Conservation (phyloP, 2,797 vertebrate genomes). For the Oophaga sylvatica region DNA sequence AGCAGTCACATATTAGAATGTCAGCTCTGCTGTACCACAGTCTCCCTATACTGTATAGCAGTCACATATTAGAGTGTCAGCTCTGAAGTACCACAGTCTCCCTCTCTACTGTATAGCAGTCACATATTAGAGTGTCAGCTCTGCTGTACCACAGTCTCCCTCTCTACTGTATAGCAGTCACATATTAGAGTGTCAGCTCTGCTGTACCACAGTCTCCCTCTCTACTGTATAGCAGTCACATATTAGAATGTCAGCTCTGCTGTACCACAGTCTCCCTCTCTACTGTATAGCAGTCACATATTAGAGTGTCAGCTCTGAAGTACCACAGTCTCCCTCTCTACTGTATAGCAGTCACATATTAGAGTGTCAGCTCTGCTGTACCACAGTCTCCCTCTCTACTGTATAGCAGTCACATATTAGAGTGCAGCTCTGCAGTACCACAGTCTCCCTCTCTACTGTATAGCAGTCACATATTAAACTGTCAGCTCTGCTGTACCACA, state of each 20-base stretch:
- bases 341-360: neutral
- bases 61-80: conserved; percentile 16
- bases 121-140: conserved; percentile 20
- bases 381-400: too few relatives aligned
- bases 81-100: too few relatives aligned
- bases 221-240: neutral
- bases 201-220: too few relatives aligned
- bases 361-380: conserved; percentile 24
- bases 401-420: neutral
- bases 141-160: too few relatives aligned
- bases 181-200: conserved; percentile 18
- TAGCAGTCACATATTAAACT: neutral
- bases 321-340: too few relatives aligned
- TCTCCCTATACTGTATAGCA: neutral
- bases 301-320: conserved; percentile 32
- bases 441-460: too few relatives aligned
- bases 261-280: too few relatives aligned
- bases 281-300: neutral
- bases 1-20: conserved; percentile 2
- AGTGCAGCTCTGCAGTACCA: conserved; percentile 24
- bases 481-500: too few relatives aligned
- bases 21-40: too few relatives aligned
- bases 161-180: neutral
- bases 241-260: conserved; percentile 25
- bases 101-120: neutral